These are phyloP conservation scores for Galerucella calmariensis DNA, from an alignment of 2,888 invertebrate species.

Conservation along the genomic window DNA sequence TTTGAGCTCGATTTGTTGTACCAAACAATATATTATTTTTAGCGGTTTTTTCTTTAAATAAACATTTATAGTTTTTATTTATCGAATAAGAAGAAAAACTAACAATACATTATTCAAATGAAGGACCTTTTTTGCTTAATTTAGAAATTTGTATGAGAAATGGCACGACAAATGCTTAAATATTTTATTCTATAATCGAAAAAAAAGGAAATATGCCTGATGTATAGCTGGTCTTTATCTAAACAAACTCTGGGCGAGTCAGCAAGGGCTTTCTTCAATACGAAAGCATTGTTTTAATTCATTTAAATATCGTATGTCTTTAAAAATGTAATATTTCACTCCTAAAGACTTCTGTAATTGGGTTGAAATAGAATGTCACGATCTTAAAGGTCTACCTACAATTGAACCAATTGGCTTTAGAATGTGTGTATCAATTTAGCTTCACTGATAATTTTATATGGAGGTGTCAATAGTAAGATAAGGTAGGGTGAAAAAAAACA, in stretches of 20 bases:
- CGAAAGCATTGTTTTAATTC: slow-evolving; percentile 1
- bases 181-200: background rate
- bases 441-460: no score
- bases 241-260: slow-evolving; percentile 23
- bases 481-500: no score
- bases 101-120: no score
- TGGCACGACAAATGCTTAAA: slow-evolving; percentile 2
- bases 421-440: no score
- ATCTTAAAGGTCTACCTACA: background rate
- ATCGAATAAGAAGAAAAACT: no score
- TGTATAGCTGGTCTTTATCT: slow-evolving; percentile 8
- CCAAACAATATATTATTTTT: background rate
- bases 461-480: no score
- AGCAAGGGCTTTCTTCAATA: background rate
- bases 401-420: no score
- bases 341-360: background rate
- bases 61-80: no score
- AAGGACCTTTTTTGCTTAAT: background rate
- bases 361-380: background rate
- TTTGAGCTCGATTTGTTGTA: background rate
- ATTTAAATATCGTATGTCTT: background rate
- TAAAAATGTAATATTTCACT: background rate
- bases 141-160: background rate
- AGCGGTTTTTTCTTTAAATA: background rate
- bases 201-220: slow-evolving; percentile 27